Conservation (phyloP, 2,113 vertebrate species). For the Etheostoma cragini region DNA sequence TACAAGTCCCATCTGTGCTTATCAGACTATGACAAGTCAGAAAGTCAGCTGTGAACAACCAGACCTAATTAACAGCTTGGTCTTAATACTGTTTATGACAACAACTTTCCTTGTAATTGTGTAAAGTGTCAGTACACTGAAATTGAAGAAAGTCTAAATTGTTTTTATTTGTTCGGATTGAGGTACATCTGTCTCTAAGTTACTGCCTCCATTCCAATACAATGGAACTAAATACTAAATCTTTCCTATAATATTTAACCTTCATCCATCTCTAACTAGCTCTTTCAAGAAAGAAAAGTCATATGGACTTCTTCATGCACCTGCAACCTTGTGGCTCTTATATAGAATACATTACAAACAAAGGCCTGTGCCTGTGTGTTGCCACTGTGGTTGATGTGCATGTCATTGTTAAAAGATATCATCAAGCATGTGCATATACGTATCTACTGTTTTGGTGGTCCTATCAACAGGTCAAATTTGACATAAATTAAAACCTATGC, state of each 20-base stretch:
- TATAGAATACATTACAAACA: neutral
- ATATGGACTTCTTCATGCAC: neutral
- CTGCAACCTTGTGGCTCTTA: neutral
- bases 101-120: neutral
- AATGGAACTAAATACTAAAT: neutral
- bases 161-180: neutral
- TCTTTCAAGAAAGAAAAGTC: neutral
- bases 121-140: neutral
- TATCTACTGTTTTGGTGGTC: neutral
- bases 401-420: neutral
- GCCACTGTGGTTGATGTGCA: neutral
- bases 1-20: neutral
- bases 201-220: neutral
- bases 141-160: neutral
- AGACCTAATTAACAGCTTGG: neutral
- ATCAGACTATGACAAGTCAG: neutral
- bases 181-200: neutral
- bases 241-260: neutral
- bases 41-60: neutral
- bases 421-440: neutral
- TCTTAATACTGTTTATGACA: neutral
- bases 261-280: neutral
- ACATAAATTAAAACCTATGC: neutral
- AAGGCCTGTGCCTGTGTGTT: neutral
- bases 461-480: neutral